A percentile compares a stretch with the other conserved stretches of the same genome.
Conservation (phyloP, 2,797 vertebrate species). For the Brachyrhaphis roseni region DNA sequence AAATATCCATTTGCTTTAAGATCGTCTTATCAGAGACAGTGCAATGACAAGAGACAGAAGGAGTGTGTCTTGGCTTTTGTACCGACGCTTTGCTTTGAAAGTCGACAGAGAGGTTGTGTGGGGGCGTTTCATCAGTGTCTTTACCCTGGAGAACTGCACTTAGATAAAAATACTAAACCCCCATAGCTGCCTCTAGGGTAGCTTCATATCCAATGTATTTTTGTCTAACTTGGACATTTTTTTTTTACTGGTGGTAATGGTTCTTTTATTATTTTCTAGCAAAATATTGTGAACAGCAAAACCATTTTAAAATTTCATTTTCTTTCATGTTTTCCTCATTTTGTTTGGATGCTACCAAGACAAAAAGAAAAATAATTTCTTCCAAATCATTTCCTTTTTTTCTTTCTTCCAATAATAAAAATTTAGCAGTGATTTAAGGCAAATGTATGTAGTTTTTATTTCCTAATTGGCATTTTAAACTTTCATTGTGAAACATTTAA, state of each 20-base stretch:
- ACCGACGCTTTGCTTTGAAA: slow-evolving; percentile 54
- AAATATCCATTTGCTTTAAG: slow-evolving; percentile 37
- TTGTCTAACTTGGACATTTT: slow-evolving; percentile 41
- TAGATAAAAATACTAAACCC: slow-evolving; percentile 68
- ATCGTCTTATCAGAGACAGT: slow-evolving; percentile 32
- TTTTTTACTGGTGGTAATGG: neutral
- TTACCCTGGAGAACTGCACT: slow-evolving; percentile 56
- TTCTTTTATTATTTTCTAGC: slow-evolving; percentile 16
- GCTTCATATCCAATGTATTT: slow-evolving; percentile 31
- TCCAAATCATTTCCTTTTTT: neutral
- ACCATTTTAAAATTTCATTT: neutral
- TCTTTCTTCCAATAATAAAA: neutral
- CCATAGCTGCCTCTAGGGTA: slow-evolving; percentile 37
- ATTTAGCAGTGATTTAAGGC: neutral
- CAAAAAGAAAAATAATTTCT: neutral
- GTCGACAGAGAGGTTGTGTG: slow-evolving; percentile 66
- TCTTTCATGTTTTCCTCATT: neutral
- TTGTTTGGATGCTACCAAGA: neutral
- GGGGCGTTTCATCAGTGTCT: slow-evolving; percentile 50
- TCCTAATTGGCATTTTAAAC: neutral
- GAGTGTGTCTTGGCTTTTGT: slow-evolving; percentile 51
- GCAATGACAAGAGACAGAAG: slow-evolving; percentile 54
- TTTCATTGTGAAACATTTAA: neutral
- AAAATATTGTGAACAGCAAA: neutral
- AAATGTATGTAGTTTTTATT: neutral